phyloP scores from a whole-genome alignment of 1,140 invertebrate species.

The Ceratitis capitata region DNA sequence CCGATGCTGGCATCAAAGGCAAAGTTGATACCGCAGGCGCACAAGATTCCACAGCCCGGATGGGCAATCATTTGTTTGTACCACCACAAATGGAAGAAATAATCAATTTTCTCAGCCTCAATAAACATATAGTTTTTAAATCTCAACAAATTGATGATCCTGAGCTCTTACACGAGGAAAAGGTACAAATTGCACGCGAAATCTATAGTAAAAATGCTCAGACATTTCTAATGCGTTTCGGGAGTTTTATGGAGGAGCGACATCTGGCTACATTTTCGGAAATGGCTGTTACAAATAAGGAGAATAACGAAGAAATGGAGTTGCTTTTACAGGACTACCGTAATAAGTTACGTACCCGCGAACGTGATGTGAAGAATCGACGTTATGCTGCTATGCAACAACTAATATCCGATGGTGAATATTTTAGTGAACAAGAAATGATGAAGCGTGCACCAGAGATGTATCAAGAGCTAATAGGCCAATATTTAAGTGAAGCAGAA shows the following conservation, averaged over 20 bases:
- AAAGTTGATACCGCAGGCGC: background rate
- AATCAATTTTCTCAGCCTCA: conserved; percentile 51
- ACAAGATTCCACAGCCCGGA: background rate
- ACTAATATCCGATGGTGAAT: conserved; percentile 77
- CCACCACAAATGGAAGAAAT: conserved; percentile 50
- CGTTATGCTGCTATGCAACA: conserved; percentile 83
- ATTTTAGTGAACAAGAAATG: conserved; percentile 94
- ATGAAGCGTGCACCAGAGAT: conserved; percentile 88
- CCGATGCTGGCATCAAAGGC: background rate
- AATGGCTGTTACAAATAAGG: conserved; percentile 48
- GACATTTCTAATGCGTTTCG: conserved; percentile 81
- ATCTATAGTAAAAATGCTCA: conserved; percentile 74
- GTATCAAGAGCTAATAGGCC: conserved; percentile 88
- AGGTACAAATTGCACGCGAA: conserved; percentile 74
- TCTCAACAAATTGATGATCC: conserved; percentile 81
- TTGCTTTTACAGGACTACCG: conserved; percentile 72
- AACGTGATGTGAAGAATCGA: conserved; percentile 79
- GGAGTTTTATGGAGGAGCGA: conserved; percentile 73
- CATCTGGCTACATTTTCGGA: conserved; percentile 76
- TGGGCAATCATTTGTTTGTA: background rate
- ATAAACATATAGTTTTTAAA: conserved; percentile 72
- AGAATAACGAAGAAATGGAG: conserved; percentile 70
- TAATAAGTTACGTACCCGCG: conserved; percentile 67
- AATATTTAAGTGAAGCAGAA: conserved; percentile 83
- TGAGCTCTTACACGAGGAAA: conserved; percentile 76